These are phyloP conservation scores for Melanocharis versteri DNA, from an alignment of 2,113 vertebrate species.

Conservation along the genomic window DNA sequence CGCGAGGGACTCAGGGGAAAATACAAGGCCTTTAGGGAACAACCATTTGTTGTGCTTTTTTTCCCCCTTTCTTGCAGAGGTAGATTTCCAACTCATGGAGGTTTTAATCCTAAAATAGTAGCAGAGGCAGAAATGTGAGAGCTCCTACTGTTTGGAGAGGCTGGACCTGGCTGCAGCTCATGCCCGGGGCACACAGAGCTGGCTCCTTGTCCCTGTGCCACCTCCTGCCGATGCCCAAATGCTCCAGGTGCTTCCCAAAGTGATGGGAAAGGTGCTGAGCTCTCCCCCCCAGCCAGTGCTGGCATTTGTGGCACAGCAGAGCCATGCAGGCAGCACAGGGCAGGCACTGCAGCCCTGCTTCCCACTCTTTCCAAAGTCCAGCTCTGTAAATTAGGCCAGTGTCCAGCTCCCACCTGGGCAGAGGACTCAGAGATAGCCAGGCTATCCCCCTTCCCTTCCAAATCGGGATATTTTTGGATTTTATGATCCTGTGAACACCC, in stretches of 20 bases:
- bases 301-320: background rate
- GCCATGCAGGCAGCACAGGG: background rate
- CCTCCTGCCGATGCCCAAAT: background rate
- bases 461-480: background rate
- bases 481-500: background rate
- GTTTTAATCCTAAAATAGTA: constrained; percentile 72
- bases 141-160: background rate
- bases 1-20: background rate
- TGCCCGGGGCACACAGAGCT: accelerated
- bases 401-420: accelerated
- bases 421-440: accelerated
- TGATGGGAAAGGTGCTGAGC: background rate
- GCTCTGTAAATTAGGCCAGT: background rate
- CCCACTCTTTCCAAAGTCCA: background rate
- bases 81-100: constrained; percentile 49
- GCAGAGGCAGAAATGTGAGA: constrained; percentile 44
- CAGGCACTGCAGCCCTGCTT: background rate
- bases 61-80: constrained; percentile 1
- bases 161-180: constrained; percentile 16
- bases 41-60: background rate
- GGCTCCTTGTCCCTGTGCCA: background rate
- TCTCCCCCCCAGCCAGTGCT: background rate
- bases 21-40: background rate
- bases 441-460: background rate
- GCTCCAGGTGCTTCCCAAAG: background rate